phyloP scores from a whole-genome alignment of 2,888 invertebrate species.

The Lasioglossum morio region DNA sequence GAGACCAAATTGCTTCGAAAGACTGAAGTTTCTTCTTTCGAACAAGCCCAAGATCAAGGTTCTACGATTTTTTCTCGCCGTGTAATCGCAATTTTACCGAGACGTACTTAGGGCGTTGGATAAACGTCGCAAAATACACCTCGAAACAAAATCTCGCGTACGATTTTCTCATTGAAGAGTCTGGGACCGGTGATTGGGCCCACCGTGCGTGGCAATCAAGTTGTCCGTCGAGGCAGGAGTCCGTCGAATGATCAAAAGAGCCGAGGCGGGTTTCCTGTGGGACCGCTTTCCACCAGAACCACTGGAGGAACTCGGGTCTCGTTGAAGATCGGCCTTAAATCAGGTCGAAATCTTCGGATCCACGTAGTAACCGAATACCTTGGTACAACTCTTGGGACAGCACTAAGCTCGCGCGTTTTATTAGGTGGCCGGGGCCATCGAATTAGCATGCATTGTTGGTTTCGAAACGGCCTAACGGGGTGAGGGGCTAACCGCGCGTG shows the following conservation, averaged over 20 bases:
- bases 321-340: slow-evolving; percentile 24
- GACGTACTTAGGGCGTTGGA: no score
- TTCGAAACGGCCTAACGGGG: not conserved
- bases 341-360: slow-evolving; percentile 27
- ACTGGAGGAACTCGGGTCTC: not conserved
- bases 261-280: slow-evolving; percentile 25
- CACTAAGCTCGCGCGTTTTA: slow-evolving; percentile 42
- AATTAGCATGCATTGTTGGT: slow-evolving; percentile 49
- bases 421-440: slow-evolving; percentile 41
- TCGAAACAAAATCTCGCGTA: not conserved
- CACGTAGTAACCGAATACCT: slow-evolving; percentile 15
- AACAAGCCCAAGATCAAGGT: not conserved
- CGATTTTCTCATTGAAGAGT: not conserved
- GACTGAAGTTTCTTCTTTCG: not conserved
- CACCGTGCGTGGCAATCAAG: no score
- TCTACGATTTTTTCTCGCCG: not conserved
- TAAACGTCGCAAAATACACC: not conserved
- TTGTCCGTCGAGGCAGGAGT: not conserved
- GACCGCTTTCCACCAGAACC: not conserved
- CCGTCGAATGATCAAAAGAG: not conserved
- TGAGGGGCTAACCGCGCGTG: slow-evolving; percentile 46
- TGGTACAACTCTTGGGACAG: not conserved
- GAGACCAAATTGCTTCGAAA: rapidly evolving
- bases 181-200: no score
- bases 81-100: not conserved